phyloP scores from a whole-genome alignment of 1,140 invertebrate genomes.

The Megalopta genalis region DNA sequence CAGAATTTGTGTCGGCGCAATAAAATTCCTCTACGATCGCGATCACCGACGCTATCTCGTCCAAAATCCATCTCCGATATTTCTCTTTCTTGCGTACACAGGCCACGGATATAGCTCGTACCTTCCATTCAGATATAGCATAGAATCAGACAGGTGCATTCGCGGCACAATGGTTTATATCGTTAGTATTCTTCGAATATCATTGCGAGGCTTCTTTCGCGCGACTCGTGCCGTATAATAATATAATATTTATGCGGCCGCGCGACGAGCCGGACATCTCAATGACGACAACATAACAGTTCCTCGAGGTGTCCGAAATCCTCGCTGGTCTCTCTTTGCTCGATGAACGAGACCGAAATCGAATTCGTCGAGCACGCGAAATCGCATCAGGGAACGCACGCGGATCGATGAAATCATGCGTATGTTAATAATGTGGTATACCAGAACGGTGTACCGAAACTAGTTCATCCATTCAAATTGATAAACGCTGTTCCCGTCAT shows the following conservation, averaged over 20 bases:
- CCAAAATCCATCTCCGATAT: not conserved
- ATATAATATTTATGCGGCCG: slow-evolving; percentile 22
- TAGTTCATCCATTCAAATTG: too few relatives aligned
- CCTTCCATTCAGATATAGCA: not conserved
- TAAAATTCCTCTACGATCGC: too few relatives aligned
- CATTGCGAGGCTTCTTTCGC: slow-evolving; percentile 4
- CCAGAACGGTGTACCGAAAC: too few relatives aligned
- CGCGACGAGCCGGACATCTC: slow-evolving; percentile 6
- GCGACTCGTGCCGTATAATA: slow-evolving; percentile 5
- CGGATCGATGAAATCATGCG: not conserved
- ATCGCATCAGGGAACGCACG: not conserved
- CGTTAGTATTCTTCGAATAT: slow-evolving; percentile 5
- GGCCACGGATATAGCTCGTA: not conserved
- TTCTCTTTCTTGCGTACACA: not conserved
- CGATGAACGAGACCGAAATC: not conserved
- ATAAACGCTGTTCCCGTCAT: too few relatives aligned
- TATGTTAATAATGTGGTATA: too few relatives aligned
- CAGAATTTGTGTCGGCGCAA: too few relatives aligned
- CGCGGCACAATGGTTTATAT: not conserved
- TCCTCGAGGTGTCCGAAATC: not conserved
- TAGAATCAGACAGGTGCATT: not conserved
- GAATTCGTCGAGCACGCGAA: not conserved
- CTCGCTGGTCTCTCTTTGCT: not conserved
- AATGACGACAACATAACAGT: slow-evolving; percentile 7
- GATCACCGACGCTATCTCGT: too few relatives aligned